Evolutionary conservation across 1,140 invertebrate genomes (phyloP).

Genomic region (Oreohelix idahoensis): DNA sequence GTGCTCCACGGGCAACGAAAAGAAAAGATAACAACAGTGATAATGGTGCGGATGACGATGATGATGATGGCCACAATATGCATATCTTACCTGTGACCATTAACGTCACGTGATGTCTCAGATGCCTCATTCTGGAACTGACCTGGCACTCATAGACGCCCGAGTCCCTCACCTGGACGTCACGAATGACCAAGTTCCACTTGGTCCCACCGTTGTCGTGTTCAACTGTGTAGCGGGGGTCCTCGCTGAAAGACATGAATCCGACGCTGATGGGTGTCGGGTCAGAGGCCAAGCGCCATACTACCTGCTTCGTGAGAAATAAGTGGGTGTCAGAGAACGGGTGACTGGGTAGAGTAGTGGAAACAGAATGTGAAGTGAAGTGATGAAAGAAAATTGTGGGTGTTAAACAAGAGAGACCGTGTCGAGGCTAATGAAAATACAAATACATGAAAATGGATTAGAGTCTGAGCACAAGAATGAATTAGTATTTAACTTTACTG

Average conservation of each 20-base stretch:
- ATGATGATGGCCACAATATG: neutral
- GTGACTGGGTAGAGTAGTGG: neutral
- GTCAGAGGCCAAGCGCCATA: conserved; percentile 52
- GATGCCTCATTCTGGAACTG: conserved; percentile 48
- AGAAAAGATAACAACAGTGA: neutral
- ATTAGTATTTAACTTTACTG: too few species aligned
- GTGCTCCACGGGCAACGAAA: too few species aligned
- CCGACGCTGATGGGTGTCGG: conserved; percentile 53
- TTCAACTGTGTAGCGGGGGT: conserved; percentile 43
- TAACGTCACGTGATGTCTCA: conserved; percentile 43
- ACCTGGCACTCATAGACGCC: conserved; percentile 62
- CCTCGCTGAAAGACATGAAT: conserved; percentile 45
- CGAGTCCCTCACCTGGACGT: conserved; percentile 48
- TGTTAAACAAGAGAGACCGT: too few species aligned
- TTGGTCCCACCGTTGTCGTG: conserved; percentile 39
- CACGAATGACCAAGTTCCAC: conserved; percentile 57
- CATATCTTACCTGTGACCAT: conserved; percentile 44
- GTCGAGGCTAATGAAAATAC: too few species aligned
- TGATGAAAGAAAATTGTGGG: neutral
- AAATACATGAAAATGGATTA: too few species aligned
- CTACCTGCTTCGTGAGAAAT: conserved; percentile 43
- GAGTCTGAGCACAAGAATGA: too few species aligned
- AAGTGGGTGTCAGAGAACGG: neutral
- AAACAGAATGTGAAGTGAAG: neutral
- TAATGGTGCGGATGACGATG: neutral